Percentiles rank a stretch among this genome's conserved stretches.
Conservation (phyloP, 2,888 invertebrate genomes). For the Drosophila neotestacea region DNA sequence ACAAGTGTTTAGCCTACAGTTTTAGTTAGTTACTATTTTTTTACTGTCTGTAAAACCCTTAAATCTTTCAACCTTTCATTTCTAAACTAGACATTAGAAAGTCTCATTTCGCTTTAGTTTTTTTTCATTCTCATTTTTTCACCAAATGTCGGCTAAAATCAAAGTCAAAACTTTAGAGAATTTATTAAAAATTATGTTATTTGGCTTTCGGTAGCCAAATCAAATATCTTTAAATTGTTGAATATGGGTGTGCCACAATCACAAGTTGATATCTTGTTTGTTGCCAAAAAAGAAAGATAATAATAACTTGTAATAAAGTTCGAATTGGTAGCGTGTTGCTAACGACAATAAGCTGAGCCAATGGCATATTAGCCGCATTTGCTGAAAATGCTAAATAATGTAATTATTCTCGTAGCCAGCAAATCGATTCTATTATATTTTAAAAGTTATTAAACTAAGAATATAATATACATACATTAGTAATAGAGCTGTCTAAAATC, state of each 20-base stretch:
- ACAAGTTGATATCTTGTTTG: slow-evolving; percentile 17
- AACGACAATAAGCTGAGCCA: slow-evolving; percentile 7
- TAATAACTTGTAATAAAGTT: slow-evolving; percentile 50
- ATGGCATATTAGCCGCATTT: slow-evolving; percentile 30
- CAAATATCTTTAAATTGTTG: slow-evolving; percentile 37
- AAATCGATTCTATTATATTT: neutral
- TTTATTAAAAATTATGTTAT: slow-evolving; percentile 37
- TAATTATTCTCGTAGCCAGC: slow-evolving; percentile 4
- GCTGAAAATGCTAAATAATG: slow-evolving; percentile 36
- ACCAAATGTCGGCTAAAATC: slow-evolving; percentile 46
- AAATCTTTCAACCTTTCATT: slow-evolving; percentile 70
- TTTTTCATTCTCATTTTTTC: slow-evolving; percentile 3
- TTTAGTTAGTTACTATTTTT: slow-evolving; percentile 25
- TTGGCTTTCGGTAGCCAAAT: slow-evolving; percentile 33
- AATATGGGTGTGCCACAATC: slow-evolving; percentile 50
- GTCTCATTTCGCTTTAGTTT: slow-evolving; percentile 39
- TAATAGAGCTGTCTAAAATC: too few species aligned
- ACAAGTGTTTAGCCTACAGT: slow-evolving; percentile 65
- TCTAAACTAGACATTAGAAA: slow-evolving; percentile 63
- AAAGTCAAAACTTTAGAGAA: slow-evolving; percentile 39
- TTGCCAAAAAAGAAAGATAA: slow-evolving; percentile 41
- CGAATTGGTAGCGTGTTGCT: slow-evolving; percentile 22
- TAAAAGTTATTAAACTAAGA: neutral
- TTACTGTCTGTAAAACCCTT: slow-evolving; percentile 50
- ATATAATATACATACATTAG: neutral